Conservation (phyloP, 2,888 invertebrate species). For the Platycheirus albimanus region DNA sequence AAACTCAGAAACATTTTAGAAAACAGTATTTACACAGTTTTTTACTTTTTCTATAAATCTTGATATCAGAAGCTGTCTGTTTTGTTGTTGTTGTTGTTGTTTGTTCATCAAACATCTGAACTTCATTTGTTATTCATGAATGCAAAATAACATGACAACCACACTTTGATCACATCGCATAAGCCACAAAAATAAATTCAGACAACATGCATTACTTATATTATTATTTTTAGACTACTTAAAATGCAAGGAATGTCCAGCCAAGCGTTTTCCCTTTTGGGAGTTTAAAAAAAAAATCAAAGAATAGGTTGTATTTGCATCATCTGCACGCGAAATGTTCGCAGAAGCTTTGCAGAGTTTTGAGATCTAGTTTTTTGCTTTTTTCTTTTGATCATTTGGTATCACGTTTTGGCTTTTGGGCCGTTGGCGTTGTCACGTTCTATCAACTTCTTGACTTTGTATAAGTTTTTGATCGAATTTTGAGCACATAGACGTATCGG, state of each 20-base stretch:
- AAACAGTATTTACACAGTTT: too few species aligned
- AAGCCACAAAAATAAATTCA: slow-evolving; percentile 34
- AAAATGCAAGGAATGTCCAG: slow-evolving; percentile 40
- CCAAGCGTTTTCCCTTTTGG: slow-evolving; percentile 62
- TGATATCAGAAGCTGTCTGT: too few species aligned
- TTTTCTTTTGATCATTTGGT: slow-evolving; percentile 6
- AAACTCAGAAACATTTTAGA: too few species aligned
- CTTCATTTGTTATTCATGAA: slow-evolving; percentile 64
- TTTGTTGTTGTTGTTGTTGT: too few species aligned
- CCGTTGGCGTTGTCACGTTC: slow-evolving; percentile 46
- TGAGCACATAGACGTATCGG: slow-evolving; percentile 41
- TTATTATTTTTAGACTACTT: slow-evolving; percentile 24
- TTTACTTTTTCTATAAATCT: too few species aligned
- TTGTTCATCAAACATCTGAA: slow-evolving; percentile 49
- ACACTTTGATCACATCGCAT: slow-evolving; percentile 53
- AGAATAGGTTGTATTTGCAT: slow-evolving; percentile 30
- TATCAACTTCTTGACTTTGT: neutral
- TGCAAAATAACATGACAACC: slow-evolving; percentile 45
- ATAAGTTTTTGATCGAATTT: slow-evolving; percentile 44
- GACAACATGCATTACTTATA: slow-evolving; percentile 8
- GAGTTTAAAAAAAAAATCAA: slow-evolving; percentile 38
- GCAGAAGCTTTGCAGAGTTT: neutral
- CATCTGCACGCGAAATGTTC: slow-evolving; percentile 14
- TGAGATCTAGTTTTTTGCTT: neutral
- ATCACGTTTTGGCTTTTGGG: slow-evolving; percentile 55